A percentile compares a stretch with the other conserved stretches of the same genome.
These are phyloP conservation scores for Machimus rusticus DNA, from an alignment of 2,888 invertebrate genomes.

Conservation along the genomic window DNA sequence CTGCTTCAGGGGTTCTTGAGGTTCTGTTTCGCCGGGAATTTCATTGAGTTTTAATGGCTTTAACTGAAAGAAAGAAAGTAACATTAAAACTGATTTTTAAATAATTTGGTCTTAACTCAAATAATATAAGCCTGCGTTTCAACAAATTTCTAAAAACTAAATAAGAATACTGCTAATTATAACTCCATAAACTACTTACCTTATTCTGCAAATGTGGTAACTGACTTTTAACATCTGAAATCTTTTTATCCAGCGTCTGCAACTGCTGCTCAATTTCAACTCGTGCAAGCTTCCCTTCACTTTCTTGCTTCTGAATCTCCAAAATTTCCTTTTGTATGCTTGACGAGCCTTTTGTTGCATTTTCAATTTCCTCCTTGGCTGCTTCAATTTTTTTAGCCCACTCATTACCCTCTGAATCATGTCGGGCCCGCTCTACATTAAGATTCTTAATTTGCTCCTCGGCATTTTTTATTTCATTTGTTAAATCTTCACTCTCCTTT, in stretches of 20 bases:
- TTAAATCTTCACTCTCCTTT: conserved; percentile 77
- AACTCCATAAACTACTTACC: conserved; percentile 15
- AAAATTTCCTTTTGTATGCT: conserved; percentile 72
- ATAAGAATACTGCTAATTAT: too few relatives aligned
- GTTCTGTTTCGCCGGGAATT: conserved; percentile 66
- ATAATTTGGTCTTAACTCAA: too few relatives aligned
- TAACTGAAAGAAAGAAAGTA: conserved; percentile 48
- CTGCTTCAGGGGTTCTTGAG: conserved; percentile 65
- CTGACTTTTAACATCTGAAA: conserved; percentile 67
- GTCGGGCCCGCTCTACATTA: conserved; percentile 67
- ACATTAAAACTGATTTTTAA: neutral
- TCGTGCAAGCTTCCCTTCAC: conserved; percentile 72
- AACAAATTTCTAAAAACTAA: neutral
- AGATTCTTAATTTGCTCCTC: conserved; percentile 71
- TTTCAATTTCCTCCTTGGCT: conserved; percentile 67
- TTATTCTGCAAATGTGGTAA: conserved; percentile 68
- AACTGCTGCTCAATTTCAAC: conserved; percentile 79
- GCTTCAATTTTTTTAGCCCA: conserved; percentile 67
- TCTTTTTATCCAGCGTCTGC: conserved; percentile 67
- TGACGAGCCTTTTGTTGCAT: conserved; percentile 67
- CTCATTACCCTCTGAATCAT: conserved; percentile 67
- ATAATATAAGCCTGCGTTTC: neutral
- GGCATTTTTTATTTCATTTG: conserved; percentile 73
- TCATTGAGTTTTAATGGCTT: conserved; percentile 69
- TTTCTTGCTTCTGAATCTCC: conserved; percentile 70